These are phyloP conservation scores for Coendou prehensilis DNA, from an alignment of 2,797 vertebrate genomes.

Conservation along the genomic window DNA sequence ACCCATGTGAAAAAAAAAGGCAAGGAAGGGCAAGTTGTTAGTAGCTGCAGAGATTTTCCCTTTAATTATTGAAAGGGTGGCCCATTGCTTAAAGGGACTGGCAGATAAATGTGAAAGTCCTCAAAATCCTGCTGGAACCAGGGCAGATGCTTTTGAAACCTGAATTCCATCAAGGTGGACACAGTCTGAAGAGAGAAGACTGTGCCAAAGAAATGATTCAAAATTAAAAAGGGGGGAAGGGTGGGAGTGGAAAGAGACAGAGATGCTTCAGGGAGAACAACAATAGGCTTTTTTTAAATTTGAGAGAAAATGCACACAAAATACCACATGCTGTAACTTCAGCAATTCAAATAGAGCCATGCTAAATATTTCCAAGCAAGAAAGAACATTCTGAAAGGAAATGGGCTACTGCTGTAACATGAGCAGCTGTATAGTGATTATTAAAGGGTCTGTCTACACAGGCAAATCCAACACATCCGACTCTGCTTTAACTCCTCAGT, in stretches of 20 bases:
- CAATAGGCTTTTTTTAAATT: slow-evolving; percentile 49
- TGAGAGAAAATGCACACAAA: slow-evolving; percentile 66
- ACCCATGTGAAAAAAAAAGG: neutral
- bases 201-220: slow-evolving; percentile 63
- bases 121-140: slow-evolving; percentile 67
- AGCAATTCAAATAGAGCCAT: slow-evolving; percentile 63
- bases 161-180: slow-evolving; percentile 15
- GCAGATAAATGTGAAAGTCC: slow-evolving; percentile 73
- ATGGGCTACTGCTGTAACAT: neutral
- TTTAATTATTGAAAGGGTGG: slow-evolving; percentile 83
- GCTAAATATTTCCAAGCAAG: slow-evolving; percentile 48
- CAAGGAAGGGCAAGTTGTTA: slow-evolving; percentile 40
- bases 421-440: neutral
- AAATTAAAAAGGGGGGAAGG: neutral
- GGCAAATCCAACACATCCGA: neutral
- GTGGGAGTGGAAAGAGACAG: neutral
- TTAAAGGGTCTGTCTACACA: neutral
- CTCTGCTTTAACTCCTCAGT: neutral
- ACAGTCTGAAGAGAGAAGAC: slow-evolving; percentile 13
- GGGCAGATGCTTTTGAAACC: slow-evolving; percentile 70
- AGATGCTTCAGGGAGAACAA: slow-evolving; percentile 62
- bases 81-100: slow-evolving; percentile 72
- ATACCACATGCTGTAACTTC: slow-evolving; percentile 47
- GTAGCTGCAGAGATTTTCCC: slow-evolving; percentile 74
- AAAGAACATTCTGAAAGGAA: slow-evolving; percentile 63